Conservation (phyloP, 2,797 vertebrate species). For the Pipistrellus nathusii region DNA sequence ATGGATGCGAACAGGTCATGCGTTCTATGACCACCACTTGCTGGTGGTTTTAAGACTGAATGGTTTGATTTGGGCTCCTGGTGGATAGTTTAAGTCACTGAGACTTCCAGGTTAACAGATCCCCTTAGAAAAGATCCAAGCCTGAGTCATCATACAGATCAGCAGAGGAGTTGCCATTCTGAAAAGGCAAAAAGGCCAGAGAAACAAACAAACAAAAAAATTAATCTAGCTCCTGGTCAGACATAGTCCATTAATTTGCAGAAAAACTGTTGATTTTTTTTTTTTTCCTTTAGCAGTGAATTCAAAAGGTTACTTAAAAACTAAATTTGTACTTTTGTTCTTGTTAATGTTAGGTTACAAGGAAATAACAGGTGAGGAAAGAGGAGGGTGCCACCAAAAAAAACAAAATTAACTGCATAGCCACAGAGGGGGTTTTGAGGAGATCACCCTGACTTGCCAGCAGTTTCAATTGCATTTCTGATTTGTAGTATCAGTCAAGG, state of each 20-base stretch:
- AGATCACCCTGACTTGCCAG: constrained; percentile 55
- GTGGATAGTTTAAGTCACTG: constrained; percentile 9
- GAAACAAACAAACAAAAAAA: not conserved
- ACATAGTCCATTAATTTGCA: not conserved
- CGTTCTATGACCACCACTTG: not conserved
- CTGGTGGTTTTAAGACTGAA: not conserved
- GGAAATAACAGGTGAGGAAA: constrained; percentile 55
- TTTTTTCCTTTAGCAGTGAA: constrained; percentile 43
- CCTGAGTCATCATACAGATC: not conserved
- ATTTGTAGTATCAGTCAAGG: constrained; percentile 83
- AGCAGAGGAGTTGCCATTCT: not conserved
- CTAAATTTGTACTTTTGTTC: not conserved
- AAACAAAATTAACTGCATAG: constrained; percentile 74
- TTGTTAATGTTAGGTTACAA: not conserved
- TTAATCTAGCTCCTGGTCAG: not conserved
- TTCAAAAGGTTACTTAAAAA: constrained; percentile 59
- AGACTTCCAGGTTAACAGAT: not conserved
- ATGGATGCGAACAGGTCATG: constrained; percentile 51
- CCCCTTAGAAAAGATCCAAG: constrained; percentile 43
- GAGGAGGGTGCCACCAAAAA: constrained; percentile 67
- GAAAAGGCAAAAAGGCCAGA: constrained; percentile 35
- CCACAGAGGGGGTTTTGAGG: constrained; percentile 46
- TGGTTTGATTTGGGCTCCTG: not conserved
- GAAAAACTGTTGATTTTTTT: constrained; percentile 3
- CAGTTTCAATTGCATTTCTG: constrained; percentile 78